A percentile compares a stretch with the other conserved stretches of the same genome.
phyloP scores from a whole-genome alignment of 2,797 vertebrate genomes.

The Sciaenops ocellatus region DNA sequence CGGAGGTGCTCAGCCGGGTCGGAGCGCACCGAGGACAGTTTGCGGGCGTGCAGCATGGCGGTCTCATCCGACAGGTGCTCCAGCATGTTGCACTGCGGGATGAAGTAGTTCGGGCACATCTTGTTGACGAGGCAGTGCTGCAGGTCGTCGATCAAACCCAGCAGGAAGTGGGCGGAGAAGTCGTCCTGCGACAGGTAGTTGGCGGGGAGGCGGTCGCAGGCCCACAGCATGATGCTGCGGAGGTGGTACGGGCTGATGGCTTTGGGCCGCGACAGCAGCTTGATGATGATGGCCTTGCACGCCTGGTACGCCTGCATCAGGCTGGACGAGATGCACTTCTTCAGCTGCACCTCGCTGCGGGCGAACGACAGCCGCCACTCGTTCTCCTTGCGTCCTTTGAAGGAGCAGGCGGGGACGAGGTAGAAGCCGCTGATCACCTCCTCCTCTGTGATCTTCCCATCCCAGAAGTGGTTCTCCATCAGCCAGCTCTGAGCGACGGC shows the following conservation, averaged over 20 bases:
- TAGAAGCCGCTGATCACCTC: slow-evolving; percentile 99
- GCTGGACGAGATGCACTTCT: slow-evolving; percentile 96
- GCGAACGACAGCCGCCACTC: slow-evolving; percentile 98
- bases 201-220: slow-evolving; percentile 95
- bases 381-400: slow-evolving; percentile 93
- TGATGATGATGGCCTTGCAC: slow-evolving; percentile 95
- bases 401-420: slow-evolving; percentile 93
- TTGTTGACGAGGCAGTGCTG: slow-evolving; percentile 97
- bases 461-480: slow-evolving; percentile 99
- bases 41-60: slow-evolving; percentile 92
- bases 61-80: slow-evolving; percentile 94
- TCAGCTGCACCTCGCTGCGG: slow-evolving; percentile 96
- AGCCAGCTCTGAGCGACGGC: slow-evolving; percentile 98
- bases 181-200: slow-evolving; percentile 93
- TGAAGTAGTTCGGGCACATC: slow-evolving; percentile 98
- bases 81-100: slow-evolving; percentile 98
- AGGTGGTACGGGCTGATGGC: slow-evolving; percentile 96
- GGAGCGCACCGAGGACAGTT: slow-evolving; percentile 93
- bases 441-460: slow-evolving; percentile 98
- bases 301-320: slow-evolving; percentile 98
- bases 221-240: slow-evolving; percentile 97
- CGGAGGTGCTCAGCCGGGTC: slow-evolving; percentile 95
- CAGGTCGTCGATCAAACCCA: slow-evolving; percentile 96
- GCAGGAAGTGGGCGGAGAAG: slow-evolving; percentile 92
- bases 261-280: slow-evolving; percentile 94